Base-by-base conservation (phyloP, 2,113 vertebrate species). In the Aleadryas rufinucha region DNA sequence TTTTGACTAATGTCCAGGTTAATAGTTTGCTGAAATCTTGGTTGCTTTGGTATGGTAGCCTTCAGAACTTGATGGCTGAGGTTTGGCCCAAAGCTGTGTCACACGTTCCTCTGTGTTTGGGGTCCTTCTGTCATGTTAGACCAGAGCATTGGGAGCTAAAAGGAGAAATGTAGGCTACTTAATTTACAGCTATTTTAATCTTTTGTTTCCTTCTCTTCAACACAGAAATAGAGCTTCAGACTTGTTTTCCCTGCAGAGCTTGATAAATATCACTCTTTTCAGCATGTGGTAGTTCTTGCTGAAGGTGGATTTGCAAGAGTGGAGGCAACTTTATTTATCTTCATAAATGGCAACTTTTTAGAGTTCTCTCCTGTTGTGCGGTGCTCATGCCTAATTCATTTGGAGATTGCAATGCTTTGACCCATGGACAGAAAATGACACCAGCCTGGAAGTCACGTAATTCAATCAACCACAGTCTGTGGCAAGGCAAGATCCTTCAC, bases 321-420 rank as follows among this genome's bases (percentile, higher is more conserved):
- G 13, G n/a, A 87, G 24, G 72, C 24, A 77, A 74, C 59, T 87
- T 89, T 87, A 74, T 95, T 88, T 85, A 44, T 87, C 47, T 87
- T 93, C 87, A 64, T 91, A 93, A 94, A 81, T 1, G 5, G 30
- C 0, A 4, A 39, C 24, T 70, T 92, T 72, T 74, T 64, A 30
- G 45, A 47, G 17, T 69, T 92, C 52, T 92, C 42, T 90, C 15
- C 33, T 52, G 27, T 80, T 89, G 21, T 53, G 31, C 52, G 33
- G 24, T 92, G 69, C 35, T 89, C 27, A 37, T 70, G 52, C 64
- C 47, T 89, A 84, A 86, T 95, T 95, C 81, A 75, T 87, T 74
- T 70, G 44, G 56, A 23, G 15, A 89, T 68, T 86, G 47, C 72
- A 80, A 10, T 54, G 15, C 59, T 93, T 57, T 84, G 76, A 50